phyloP scores from a whole-genome alignment of 2,797 vertebrate genomes.

The Pelochelys cantorii region DNA sequence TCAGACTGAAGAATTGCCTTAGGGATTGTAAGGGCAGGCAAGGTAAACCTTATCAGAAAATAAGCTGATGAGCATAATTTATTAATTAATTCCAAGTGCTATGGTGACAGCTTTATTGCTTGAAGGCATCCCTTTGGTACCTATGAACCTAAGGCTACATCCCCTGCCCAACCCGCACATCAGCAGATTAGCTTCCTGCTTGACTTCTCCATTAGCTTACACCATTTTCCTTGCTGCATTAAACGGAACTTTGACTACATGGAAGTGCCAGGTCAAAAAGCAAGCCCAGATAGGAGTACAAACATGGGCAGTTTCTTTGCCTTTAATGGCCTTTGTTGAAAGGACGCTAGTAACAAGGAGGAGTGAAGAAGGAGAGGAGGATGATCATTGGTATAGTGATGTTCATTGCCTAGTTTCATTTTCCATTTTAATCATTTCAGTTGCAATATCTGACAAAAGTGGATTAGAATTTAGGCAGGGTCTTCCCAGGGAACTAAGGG shows the following conservation, averaged over 20 bases:
- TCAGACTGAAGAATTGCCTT: not conserved
- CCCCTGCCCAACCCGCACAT: not conserved
- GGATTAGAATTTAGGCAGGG: not conserved
- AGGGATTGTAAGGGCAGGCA: not conserved
- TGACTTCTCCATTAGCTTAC: no score
- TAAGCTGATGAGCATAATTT: not conserved
- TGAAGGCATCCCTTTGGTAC: not conserved
- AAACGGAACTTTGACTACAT: not conserved
- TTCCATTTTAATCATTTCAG: not conserved
- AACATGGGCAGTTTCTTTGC: no score
- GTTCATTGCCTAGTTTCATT: not conserved
- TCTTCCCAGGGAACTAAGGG: not conserved
- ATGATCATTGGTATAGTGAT: not conserved
- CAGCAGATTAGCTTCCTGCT: not conserved
- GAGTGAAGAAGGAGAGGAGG: not conserved
- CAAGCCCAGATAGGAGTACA: not conserved
- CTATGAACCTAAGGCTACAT: no score
- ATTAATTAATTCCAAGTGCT: fast-evolving
- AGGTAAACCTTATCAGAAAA: not conserved
- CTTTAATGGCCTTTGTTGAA: not conserved
- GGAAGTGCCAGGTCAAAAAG: not conserved
- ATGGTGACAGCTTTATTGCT: not conserved
- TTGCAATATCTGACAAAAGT: not conserved
- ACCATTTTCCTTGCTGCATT: not conserved
- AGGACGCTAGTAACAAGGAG: not conserved